Evolutionary conservation across 1,140 invertebrate genomes (phyloP).

Genomic region (Drosophila sucinea): DNA sequence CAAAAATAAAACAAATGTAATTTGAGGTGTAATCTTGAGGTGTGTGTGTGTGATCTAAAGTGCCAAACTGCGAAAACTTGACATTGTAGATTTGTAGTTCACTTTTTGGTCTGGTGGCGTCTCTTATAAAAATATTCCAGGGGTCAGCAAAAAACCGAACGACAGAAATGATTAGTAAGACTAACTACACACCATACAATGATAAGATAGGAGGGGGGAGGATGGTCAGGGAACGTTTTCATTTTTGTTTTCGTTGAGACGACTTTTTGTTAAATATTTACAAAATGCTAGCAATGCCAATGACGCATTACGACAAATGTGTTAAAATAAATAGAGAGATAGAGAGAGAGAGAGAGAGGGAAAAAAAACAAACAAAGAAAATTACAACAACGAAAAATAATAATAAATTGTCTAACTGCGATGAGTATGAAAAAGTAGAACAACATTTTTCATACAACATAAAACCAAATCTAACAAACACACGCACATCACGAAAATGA

Average conservation of each 20-base stretch:
- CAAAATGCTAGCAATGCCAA: constrained; percentile 62
- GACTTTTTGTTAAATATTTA: constrained; percentile 53
- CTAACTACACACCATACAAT: constrained; percentile 21
- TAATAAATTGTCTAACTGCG: constrained; percentile 61
- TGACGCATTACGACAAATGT: constrained; percentile 75
- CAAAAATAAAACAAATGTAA: neutral
- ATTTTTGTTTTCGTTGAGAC: constrained; percentile 41
- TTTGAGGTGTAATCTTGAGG: constrained; percentile 9
- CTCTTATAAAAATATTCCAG: neutral
- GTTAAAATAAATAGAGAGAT: constrained; percentile 66
- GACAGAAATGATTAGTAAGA: constrained; percentile 59
- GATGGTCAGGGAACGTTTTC: constrained; percentile 29
- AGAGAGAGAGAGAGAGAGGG: too few relatives aligned
- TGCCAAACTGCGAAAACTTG: constrained; percentile 29
- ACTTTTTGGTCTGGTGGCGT: constrained; percentile 2
- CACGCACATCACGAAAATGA: constrained; percentile 44
- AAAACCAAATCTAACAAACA: constrained; percentile 29
- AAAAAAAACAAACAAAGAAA: neutral
- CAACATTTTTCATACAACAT: constrained; percentile 63
- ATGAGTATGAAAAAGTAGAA: constrained; percentile 70
- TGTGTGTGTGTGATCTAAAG: constrained; percentile 40
- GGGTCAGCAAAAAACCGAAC: constrained; percentile 6
- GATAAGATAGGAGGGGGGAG: too few relatives aligned
- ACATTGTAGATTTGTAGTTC: constrained; percentile 8
- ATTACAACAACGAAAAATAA: constrained; percentile 29